Evolutionary conservation across 1,140 invertebrate genomes (phyloP).

Genomic region (Pristionchus pacificus): DNA sequence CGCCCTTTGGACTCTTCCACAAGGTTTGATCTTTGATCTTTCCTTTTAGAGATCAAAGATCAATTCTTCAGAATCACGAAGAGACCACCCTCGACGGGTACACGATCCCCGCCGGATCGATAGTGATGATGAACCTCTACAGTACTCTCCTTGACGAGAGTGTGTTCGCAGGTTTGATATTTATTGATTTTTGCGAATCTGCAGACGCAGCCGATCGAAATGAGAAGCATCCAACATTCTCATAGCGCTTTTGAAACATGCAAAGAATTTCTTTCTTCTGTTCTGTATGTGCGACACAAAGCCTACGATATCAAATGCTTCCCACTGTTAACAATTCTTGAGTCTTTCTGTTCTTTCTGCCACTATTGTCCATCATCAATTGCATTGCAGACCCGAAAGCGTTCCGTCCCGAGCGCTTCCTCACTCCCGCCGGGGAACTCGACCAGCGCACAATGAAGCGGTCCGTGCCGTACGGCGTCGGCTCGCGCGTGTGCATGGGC

Average conservation of each 20-base stretch:
- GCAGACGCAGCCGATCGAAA: no score
- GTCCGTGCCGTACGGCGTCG: neutral
- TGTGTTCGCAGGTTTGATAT: neutral
- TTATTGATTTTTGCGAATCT: no score
- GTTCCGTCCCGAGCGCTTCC: neutral
- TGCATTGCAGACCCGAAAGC: neutral
- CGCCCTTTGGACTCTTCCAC: neutral
- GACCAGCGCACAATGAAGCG: neutral
- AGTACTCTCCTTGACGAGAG: neutral
- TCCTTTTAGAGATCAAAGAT: neutral
- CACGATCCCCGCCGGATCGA: neutral
- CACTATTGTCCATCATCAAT: no score
- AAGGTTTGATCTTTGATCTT: neutral
- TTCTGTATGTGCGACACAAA: no score
- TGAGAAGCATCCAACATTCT: no score
- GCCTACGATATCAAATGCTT: no score
- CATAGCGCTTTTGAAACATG: no score
- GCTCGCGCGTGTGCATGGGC: neutral
- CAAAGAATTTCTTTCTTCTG: no score
- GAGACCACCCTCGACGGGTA: neutral
- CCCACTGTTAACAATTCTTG: no score
- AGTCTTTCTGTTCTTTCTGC: no score
- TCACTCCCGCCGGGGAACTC: neutral
- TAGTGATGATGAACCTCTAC: neutral
- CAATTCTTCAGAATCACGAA: neutral